These are phyloP conservation scores for Pseudopleuronectes americanus DNA, from an alignment of 2,797 vertebrate species.

Conservation along the genomic window DNA sequence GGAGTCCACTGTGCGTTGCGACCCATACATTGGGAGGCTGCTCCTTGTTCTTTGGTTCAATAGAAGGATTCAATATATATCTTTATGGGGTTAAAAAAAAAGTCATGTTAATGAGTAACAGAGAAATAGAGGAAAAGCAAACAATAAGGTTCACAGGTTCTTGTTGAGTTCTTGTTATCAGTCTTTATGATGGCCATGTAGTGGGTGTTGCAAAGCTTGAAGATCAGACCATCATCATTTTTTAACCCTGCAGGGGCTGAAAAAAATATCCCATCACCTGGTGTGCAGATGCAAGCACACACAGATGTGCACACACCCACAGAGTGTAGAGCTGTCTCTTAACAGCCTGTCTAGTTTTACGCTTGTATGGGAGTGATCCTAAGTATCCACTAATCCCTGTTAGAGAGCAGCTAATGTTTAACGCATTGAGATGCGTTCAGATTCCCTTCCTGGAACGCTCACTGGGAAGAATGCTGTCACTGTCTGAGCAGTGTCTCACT, in stretches of 20 bases:
- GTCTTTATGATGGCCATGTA: background rate
- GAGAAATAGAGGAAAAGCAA: background rate
- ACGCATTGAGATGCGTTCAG: constrained; percentile 43
- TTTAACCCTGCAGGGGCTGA: constrained; percentile 15
- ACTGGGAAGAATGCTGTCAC: constrained; percentile 60
- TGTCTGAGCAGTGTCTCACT: constrained; percentile 54
- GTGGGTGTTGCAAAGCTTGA: background rate
- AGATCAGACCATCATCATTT: background rate
- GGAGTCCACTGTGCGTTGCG: too few species aligned
- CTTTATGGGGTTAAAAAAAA: background rate
- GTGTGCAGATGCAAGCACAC: constrained; percentile 11
- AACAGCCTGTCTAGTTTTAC: constrained; percentile 53
- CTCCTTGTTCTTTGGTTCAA: too few species aligned
- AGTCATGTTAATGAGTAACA: background rate
- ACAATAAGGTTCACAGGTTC: background rate
- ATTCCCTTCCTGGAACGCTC: constrained; percentile 59
- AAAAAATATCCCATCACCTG: constrained; percentile 9
- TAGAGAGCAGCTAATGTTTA: constrained; percentile 69
- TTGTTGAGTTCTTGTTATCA: background rate
- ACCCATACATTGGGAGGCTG: too few species aligned
- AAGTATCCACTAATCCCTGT: constrained; percentile 66
- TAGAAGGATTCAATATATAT: background rate
- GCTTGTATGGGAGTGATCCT: constrained; percentile 47
- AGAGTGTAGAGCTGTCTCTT: constrained; percentile 38
- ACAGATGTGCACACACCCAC: background rate